Conservation (phyloP, 1,140 invertebrate genomes). For the Melanaphis sacchari region DNA sequence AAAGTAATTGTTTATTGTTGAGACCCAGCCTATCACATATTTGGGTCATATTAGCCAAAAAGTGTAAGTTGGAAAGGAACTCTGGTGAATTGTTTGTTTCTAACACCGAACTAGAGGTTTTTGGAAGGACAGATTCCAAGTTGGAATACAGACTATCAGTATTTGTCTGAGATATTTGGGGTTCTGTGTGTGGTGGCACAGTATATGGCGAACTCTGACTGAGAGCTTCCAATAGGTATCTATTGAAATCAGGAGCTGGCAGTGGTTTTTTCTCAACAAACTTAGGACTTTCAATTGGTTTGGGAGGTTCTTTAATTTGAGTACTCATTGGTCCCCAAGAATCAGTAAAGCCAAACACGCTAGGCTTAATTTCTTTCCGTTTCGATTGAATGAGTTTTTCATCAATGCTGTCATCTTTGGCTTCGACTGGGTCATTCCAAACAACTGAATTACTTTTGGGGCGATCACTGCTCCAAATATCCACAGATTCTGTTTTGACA, state of each 20-base stretch:
- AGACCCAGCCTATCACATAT: conserved; percentile 56
- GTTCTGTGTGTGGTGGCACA: conserved; percentile 50
- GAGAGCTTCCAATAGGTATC: conserved; percentile 29
- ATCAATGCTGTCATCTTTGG: conserved; percentile 47
- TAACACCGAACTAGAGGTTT: conserved; percentile 51
- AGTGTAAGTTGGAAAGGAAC: conserved; percentile 51
- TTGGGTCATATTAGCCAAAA: conserved; percentile 54
- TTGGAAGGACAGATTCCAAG: conserved; percentile 49
- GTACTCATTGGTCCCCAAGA: conserved; percentile 45
- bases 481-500: conserved; percentile 30
- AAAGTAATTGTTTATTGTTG: conserved; percentile 53
- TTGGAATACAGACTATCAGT: conserved; percentile 45
- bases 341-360: conserved; percentile 45
- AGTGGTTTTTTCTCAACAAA: conserved; percentile 55
- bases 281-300: conserved; percentile 48
- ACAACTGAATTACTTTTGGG: conserved; percentile 53
- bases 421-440: conserved; percentile 48
- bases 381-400: conserved; percentile 49
- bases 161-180: conserved; percentile 52
- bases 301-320: conserved; percentile 50
- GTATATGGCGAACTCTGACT: conserved; percentile 45
- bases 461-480: conserved; percentile 54
- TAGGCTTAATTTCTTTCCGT: conserved; percentile 43
- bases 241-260: conserved; percentile 47
- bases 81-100: conserved; percentile 53